Percentiles rank a stretch among this genome's conserved stretches.
These are phyloP conservation scores for Mormyrops attenuatus DNA, from an alignment of 2,797 vertebrate genomes.

Conservation along the genomic window DNA sequence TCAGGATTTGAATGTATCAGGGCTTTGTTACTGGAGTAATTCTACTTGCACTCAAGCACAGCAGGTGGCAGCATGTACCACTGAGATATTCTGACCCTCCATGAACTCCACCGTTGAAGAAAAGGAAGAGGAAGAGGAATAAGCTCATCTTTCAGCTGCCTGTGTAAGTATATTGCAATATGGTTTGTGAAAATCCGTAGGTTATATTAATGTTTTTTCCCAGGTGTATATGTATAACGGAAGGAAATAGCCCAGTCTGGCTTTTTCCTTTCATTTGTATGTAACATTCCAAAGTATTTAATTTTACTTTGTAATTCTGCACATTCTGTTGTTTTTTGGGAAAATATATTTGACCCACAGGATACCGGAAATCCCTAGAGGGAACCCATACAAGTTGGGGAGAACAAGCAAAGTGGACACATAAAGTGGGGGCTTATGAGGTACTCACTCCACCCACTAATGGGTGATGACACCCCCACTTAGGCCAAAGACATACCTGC, in stretches of 20 bases:
- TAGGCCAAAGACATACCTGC: not conserved
- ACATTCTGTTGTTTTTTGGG: not conserved
- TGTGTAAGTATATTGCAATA: not conserved
- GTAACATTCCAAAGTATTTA: not conserved
- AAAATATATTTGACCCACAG: not conserved
- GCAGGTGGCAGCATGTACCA: not conserved
- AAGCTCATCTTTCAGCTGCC: not conserved
- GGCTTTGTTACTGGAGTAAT: not conserved
- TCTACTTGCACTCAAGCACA: not conserved
- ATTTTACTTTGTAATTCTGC: not conserved
- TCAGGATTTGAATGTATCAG: not conserved
- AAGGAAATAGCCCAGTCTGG: not conserved
- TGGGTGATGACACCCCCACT: not conserved
- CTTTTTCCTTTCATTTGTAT: not conserved
- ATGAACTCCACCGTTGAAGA: not conserved
- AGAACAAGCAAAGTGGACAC: not conserved
- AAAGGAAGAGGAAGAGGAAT: not conserved
- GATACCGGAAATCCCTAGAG: not conserved
- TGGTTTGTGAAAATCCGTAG: not conserved
- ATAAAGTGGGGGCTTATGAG: not conserved
- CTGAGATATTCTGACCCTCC: not conserved
- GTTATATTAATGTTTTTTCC: not conserved
- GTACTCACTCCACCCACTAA: not conserved
- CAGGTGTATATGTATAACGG: not conserved
- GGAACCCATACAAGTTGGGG: not conserved